These are phyloP conservation scores for Idaea biselata DNA, from an alignment of 2,888 invertebrate genomes.

Conservation along the genomic window DNA sequence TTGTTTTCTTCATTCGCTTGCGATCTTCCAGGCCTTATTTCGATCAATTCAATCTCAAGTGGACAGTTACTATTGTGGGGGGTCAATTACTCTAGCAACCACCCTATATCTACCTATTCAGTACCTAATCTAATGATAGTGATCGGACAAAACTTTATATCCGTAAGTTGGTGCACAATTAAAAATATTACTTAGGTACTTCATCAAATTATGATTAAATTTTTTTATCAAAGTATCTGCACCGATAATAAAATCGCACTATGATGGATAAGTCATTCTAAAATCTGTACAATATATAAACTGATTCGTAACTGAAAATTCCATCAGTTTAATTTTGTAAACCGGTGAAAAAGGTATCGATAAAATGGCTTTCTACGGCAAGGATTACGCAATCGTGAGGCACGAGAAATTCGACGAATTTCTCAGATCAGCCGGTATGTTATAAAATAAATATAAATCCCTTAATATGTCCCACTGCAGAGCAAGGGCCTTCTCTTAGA, in stretches of 20 bases:
- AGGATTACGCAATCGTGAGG: conserved; percentile 39
- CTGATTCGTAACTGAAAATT: not conserved
- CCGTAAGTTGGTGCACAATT: not conserved
- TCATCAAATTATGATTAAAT: not conserved
- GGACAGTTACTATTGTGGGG: too few species aligned
- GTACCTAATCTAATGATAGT: not conserved
- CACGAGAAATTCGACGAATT: conserved; percentile 49
- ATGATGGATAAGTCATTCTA: not conserved
- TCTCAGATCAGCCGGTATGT: conserved; percentile 40
- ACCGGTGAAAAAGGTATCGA: conserved; percentile 1
- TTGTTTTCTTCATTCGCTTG: too few species aligned
- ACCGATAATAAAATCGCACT: not conserved
- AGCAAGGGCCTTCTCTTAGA: too few species aligned
- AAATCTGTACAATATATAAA: not conserved
- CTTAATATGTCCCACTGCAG: too few species aligned
- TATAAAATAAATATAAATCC: too few species aligned
- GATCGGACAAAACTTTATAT: not conserved
- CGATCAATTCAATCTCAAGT: too few species aligned
- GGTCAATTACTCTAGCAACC: too few species aligned
- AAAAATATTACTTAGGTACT: too few species aligned
- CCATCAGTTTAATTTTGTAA: not conserved
- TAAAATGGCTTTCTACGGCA: conserved; percentile 50
- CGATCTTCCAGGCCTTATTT: too few species aligned
- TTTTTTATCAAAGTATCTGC: not conserved
- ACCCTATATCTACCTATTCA: too few species aligned